A percentile compares a stretch with the other conserved stretches of the same genome.
Evolutionary conservation across 2,888 invertebrate species (phyloP).

Genomic region (Athripsodes cinereus): DNA sequence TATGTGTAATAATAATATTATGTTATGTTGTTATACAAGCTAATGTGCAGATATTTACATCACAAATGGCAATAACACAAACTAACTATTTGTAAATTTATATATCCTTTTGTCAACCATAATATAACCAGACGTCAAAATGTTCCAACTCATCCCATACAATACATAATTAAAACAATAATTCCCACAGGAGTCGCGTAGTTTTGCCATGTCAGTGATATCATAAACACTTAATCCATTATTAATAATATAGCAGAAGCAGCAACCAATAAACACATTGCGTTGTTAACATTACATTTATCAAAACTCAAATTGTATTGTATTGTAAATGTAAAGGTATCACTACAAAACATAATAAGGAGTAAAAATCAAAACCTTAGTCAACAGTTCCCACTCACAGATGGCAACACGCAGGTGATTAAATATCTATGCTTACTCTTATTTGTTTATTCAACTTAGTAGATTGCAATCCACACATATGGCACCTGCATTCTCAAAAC

Average conservation of each 20-base stretch:
- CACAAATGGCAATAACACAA: slow-evolving; percentile 19
- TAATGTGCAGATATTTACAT: slow-evolving; percentile 25
- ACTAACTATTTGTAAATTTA: neutral
- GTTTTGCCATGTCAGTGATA: neutral
- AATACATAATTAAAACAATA: neutral
- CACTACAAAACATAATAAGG: slow-evolving; percentile 1
- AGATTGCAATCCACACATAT: too few relatives aligned
- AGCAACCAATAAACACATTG: slow-evolving; percentile 4
- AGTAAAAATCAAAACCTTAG: too few relatives aligned
- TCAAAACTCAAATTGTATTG: too few relatives aligned
- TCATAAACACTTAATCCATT: neutral
- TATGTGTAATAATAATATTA: slow-evolving; percentile 9
- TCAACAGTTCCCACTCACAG: too few relatives aligned
- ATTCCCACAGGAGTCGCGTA: neutral
- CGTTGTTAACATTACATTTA: too few relatives aligned
- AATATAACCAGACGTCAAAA: neutral
- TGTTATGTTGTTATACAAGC: slow-evolving; percentile 11
- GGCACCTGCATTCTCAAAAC: too few relatives aligned
- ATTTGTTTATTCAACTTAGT: too few relatives aligned
- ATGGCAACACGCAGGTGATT: too few relatives aligned
- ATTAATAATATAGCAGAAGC: neutral
- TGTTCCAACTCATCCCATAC: neutral
- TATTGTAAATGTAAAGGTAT: neutral
- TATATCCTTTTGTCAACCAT: neutral
- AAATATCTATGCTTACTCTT: too few relatives aligned